Evolutionary conservation across 2,888 invertebrate genomes (phyloP).

Genomic region (Epiblema foenella): DNA sequence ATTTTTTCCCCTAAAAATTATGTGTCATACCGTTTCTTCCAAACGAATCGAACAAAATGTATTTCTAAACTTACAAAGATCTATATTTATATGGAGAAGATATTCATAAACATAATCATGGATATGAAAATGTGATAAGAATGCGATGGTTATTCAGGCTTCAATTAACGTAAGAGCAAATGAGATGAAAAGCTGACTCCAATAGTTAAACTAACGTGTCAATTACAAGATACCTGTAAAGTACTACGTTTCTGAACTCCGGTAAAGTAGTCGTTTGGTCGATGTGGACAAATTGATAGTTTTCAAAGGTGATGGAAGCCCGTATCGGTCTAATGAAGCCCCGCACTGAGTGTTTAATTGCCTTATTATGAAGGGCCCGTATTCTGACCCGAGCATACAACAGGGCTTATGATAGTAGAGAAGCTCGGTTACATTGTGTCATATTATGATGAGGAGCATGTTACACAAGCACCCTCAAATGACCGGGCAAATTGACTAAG

Average conservation of each 20-base stretch:
- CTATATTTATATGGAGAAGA: too few relatives aligned
- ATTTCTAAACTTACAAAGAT: too few relatives aligned
- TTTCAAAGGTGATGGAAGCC: conserved; percentile 50
- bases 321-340: conserved; percentile 71
- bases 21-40: too few relatives aligned
- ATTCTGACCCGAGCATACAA: conserved; percentile 53
- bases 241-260: neutral
- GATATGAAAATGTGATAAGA: too few relatives aligned
- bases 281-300: conserved; percentile 37
- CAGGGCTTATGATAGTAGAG: neutral
- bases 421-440: neutral
- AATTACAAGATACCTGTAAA: conserved; percentile 4
- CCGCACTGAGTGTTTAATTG: conserved; percentile 77
- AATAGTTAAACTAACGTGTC: neutral
- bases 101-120: too few relatives aligned
- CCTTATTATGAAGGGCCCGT: conserved; percentile 68
- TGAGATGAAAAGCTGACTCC: too few relatives aligned
- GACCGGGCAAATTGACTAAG: conserved; percentile 80
- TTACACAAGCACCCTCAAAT: conserved; percentile 70
- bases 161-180: too few relatives aligned
- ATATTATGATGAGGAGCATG: neutral
- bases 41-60: too few relatives aligned
- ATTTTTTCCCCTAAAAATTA: too few relatives aligned
- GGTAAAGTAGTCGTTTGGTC: neutral
- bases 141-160: too few relatives aligned